Base-by-base conservation (phyloP, 2,113 vertebrate genomes). In the Isurus oxyrinchus region DNA sequence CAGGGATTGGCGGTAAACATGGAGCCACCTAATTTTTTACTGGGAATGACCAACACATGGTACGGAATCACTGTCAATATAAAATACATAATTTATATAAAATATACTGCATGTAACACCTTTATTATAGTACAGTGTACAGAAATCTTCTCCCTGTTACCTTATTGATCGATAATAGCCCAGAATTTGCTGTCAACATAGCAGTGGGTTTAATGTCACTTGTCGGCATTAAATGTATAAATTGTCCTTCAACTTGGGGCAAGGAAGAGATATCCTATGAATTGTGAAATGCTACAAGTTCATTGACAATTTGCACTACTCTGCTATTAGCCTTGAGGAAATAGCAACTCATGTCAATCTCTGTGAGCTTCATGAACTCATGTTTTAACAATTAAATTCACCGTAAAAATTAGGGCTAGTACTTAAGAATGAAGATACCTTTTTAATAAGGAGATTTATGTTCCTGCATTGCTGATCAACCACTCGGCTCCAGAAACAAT, bases 1-100 rank as follows among this genome's bases (percentile, higher is more conserved):
- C 99, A 99, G 31, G 99, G 99, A 97, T 99, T 99, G 96, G 99
- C 99, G 13, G 99, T 99, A 97, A 99, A 99, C 99, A 99, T 99
- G 96, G 99, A 99, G 96, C 99, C 99, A 2, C 99, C 98, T 0
- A 99, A 98, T 97, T 99, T 99, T 98, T 99, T 99, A 98, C 99
- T 99, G 35, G 99, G 98, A 97, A 99, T 98, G 63, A 99, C 98
- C 96, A 99, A 97, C 97, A 99, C 99, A 90, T 99, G 99, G 97
- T 99, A 99, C 0, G 99, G 99, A 97, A 99, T 99, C 98, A 99
- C 99, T 99, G 98, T 76, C 23, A 55, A 95, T 72, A 72, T 35
- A 67, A 72, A 95, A 53, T 49, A 94, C 59, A 63, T n/a, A 94
- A 94, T 2, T 40, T 96, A 27, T 44, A 87, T 63, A 31, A 35